A percentile compares a stretch with the other conserved stretches of the same genome.
Conservation (phyloP, 2,113 vertebrate genomes). For the Thamnophis sirtalis region DNA sequence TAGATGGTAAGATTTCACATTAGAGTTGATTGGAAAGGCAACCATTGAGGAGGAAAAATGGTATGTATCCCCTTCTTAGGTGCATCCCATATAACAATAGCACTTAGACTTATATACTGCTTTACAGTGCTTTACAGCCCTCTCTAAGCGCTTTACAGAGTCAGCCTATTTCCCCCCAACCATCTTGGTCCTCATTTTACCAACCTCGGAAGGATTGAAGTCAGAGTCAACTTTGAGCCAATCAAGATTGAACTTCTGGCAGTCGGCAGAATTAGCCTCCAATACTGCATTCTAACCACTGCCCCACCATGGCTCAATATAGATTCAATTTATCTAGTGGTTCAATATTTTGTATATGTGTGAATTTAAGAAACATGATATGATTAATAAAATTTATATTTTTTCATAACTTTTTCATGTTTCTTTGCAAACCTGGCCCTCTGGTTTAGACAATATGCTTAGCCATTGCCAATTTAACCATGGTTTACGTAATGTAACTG, state of each 20-base stretch:
- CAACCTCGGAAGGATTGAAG: no score
- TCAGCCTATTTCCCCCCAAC: no score
- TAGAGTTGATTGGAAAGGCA: neutral
- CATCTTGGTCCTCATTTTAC: no score
- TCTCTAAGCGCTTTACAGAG: no score
- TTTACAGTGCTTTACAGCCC: no score
- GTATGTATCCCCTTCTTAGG: neutral
- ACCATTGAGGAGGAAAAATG: neutral
- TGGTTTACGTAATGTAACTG: neutral
- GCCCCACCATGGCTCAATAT: no score
- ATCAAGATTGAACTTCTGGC: no score
- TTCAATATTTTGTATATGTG: neutral
- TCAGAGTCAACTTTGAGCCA: no score
- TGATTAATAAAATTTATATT: neutral
- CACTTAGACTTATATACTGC: no score
- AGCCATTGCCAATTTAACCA: neutral
- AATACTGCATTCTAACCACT: no score
- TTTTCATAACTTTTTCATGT: neutral
- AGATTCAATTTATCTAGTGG: neutral
- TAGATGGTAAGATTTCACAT: neutral
- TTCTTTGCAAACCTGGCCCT: neutral
- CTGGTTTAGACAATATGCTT: neutral
- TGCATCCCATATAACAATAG: neutral
- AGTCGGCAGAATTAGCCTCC: no score
- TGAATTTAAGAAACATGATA: neutral